A percentile compares a stretch with the other conserved stretches of the same genome.
phyloP scores from a whole-genome alignment of 2,797 vertebrate species.

The Craterocephalus amniculus region DNA sequence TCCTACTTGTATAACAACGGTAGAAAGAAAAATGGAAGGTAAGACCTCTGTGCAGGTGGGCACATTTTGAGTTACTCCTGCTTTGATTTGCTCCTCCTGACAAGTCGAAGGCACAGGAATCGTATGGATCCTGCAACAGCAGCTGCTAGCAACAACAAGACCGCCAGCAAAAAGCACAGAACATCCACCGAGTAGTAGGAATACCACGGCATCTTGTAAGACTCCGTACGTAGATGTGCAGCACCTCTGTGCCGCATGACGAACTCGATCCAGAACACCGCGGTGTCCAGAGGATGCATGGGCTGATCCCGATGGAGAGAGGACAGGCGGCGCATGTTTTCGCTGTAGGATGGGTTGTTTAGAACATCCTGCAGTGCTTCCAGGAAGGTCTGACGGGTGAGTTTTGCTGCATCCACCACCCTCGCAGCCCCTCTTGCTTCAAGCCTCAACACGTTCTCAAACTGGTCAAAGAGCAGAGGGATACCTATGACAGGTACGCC shows the following conservation, averaged over 20 bases:
- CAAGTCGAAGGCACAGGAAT: slow-evolving; percentile 65
- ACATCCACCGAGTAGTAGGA: slow-evolving; percentile 78
- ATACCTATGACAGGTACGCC: slow-evolving; percentile 77
- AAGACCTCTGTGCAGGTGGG: neutral
- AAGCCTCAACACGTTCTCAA: slow-evolving; percentile 78
- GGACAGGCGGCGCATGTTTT: slow-evolving; percentile 75
- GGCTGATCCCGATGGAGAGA: slow-evolving; percentile 76
- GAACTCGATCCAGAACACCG: slow-evolving; percentile 80
- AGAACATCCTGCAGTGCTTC: slow-evolving; percentile 72
- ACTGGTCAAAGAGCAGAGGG: slow-evolving; percentile 81
- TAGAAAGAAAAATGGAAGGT: neutral
- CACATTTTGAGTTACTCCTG: slow-evolving; percentile 51
- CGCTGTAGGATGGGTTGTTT: slow-evolving; percentile 70
- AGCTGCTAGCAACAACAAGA: slow-evolving; percentile 41
- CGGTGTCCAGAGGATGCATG: slow-evolving; percentile 67
- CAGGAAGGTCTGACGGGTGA: slow-evolving; percentile 68
- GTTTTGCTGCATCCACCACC: slow-evolving; percentile 57
- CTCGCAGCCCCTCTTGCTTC: slow-evolving; percentile 74
- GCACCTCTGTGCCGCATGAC: slow-evolving; percentile 81
- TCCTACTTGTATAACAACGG: too few relatives aligned
- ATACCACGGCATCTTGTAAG: slow-evolving; percentile 81
- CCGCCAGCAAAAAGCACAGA: slow-evolving; percentile 45
- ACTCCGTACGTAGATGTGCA: slow-evolving; percentile 75
- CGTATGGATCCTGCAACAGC: slow-evolving; percentile 39
- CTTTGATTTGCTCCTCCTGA: slow-evolving; percentile 73